phyloP scores from a whole-genome alignment of 2,797 vertebrate genomes.

The Coilia nasus region DNA sequence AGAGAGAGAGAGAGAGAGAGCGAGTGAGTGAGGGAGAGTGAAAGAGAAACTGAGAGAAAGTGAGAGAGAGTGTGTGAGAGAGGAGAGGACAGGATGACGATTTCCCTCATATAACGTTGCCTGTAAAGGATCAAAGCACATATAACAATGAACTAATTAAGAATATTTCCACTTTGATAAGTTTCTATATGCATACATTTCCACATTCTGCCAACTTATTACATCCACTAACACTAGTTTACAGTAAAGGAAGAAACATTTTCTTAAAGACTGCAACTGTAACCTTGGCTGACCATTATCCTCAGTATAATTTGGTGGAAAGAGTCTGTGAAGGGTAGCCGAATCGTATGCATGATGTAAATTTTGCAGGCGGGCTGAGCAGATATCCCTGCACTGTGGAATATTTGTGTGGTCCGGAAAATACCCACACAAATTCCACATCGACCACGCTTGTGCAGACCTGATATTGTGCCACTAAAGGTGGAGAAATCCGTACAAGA shows the following conservation, averaged over 20 bases:
- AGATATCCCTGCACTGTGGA: too few species aligned
- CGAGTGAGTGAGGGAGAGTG: too few species aligned
- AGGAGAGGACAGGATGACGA: background rate
- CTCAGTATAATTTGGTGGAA: too few species aligned
- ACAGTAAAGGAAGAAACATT: background rate
- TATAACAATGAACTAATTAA: background rate
- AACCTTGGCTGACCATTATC: background rate
- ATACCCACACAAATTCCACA: too few species aligned
- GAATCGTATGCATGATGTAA: too few species aligned
- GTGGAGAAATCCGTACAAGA: too few species aligned
- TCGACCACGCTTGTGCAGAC: too few species aligned
- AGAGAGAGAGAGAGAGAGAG: background rate
- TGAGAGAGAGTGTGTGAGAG: background rate
- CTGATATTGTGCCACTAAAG: too few species aligned
- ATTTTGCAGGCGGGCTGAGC: too few species aligned
- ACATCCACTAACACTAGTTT: background rate
- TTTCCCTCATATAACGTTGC: background rate
- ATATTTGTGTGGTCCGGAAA: too few species aligned
- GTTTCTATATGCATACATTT: background rate
- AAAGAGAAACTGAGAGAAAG: background rate
- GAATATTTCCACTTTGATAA: background rate
- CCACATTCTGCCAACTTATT: too few species aligned
- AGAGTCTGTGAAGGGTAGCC: too few species aligned
- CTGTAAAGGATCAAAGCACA: background rate
- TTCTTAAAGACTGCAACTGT: background rate